Evolutionary conservation across 2,888 invertebrate genomes (phyloP), one percentile per base, ranked within the genome.

Genomic region (Mayetiola destructor): DNA sequence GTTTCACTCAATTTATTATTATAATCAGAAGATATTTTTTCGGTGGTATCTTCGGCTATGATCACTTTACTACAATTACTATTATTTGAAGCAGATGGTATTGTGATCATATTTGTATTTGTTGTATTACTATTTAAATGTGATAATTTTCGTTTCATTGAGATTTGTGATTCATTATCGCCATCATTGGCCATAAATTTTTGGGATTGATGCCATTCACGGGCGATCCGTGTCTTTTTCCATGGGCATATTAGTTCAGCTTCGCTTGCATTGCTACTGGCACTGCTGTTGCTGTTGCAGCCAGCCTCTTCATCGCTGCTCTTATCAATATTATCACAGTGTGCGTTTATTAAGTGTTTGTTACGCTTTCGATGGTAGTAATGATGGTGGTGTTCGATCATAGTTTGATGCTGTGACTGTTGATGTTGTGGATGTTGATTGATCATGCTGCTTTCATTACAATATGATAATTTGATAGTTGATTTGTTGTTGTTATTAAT

Each of bases 191-290:
- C 30, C 23, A 39, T 29, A n/a, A n/a, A n/a, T n/a, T 57, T 52
- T 29, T 52, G 48, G 32, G 42, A 30, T 36, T 58, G 56, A 35
- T 56, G 56, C 59, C 69, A 66, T 62, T 73, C 73, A 23, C 72
- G 65, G 30, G 72, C 72, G 61, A 66, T 72, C 30, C 72, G 67
- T 37, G 73, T 71, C 62, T 72, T 72, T 63, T 72, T 72, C 72
- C 73, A 72, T 42, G 72, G 72, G 63, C 71, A 72, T 20, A 58
- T 42, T 14, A 35, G 9, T 39, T 58, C 58, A 9, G 56, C 52
- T 16, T 57, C 42, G 30, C 53, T 56, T 5, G 40, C 39, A 52
- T 52, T 56, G 52, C 48, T 52, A 57, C 52, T 57, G 27, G 56
- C 32, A 42, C 48, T 53, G 29, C 53, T 57, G 36, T 48, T 57